Conservation (phyloP, 1,140 invertebrate species). For the Aphidius ervi region DNA sequence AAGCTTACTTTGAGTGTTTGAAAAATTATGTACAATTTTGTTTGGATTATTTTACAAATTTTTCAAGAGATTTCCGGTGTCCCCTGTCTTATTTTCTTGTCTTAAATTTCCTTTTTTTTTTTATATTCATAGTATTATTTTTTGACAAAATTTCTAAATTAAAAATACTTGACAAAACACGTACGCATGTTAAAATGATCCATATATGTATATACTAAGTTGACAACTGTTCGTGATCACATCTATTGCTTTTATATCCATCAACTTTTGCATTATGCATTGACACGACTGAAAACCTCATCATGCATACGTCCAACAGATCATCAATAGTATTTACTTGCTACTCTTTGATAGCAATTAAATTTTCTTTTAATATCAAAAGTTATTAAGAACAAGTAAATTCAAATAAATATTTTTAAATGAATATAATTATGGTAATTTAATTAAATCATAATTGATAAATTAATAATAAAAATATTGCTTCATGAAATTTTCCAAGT, state of each 20-base stretch:
- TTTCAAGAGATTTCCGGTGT: constrained; percentile 17
- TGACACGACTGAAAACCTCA: constrained; percentile 31
- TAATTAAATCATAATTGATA: too few species aligned
- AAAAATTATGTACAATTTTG: too few species aligned
- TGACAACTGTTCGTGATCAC: constrained; percentile 29
- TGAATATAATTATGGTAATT: too few species aligned
- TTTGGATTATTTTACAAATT: constrained; percentile 21
- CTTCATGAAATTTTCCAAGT: too few species aligned
- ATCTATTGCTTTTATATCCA: constrained; percentile 22
- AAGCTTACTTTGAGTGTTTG: too few species aligned
- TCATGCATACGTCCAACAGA: constrained; percentile 33
- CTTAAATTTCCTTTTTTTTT: background rate
- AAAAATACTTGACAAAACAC: background rate
- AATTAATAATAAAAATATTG: too few species aligned
- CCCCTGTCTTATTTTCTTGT: background rate
- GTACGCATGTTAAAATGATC: background rate
- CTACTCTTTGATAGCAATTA: background rate
- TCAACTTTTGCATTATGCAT: constrained; percentile 35
- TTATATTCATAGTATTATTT: constrained; percentile 3
- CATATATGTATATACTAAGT: constrained; percentile 16
- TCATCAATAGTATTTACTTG: constrained; percentile 21
- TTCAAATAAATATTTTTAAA: too few species aligned
- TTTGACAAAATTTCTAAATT: constrained; percentile 4
- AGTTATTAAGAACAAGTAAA: too few species aligned
- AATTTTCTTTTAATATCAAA: too few species aligned